Evolutionary conservation across 2,113 vertebrate species (phyloP), one percentile per base, ranked within the genome.

Genomic region (Megaleporinus macrocephalus): DNA sequence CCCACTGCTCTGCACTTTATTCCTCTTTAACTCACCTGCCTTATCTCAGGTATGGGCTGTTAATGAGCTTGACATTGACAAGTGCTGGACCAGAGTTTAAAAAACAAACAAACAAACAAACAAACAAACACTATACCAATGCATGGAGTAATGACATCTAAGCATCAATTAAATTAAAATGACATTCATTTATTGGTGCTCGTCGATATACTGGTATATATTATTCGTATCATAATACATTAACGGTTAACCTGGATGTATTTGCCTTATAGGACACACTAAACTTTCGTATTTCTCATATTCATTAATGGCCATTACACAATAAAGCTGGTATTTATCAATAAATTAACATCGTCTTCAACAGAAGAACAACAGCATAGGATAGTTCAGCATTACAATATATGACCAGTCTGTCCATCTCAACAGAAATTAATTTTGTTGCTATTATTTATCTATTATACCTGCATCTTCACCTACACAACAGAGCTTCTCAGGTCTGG

Each of bases 101-200:
- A n/a, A n/a, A n/a, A n/a, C n/a, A n/a, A n/a, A n/a, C n/a, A n/a
- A n/a, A n/a, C n/a, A n/a, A n/a, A n/a, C n/a, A n/a, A n/a, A n/a
- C n/a, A n/a, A n/a, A n/a, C n/a, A n/a, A n/a, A n/a, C n/a, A n/a
- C n/a, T n/a, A n/a, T n/a, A n/a, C n/a, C n/a, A n/a, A n/a, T n/a
- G n/a, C n/a, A n/a, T n/a, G n/a, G n/a, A n/a, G n/a, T n/a, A n/a
- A n/a, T n/a, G n/a, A n/a, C n/a, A n/a, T n/a, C n/a, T n/a, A n/a
- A n/a, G n/a, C n/a, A 79, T 68, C n/a, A 16, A 5, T 62, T 33
- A 77, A 82, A 86, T 84, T 68, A 73, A 85, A 80, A 78, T 80
- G 33, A 79, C 65, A 83, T 85, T 85, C 63, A 61, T 87, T 83
- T 83, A 85, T 87, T 85, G 75, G 72, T 81, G 51, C 41, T 75